Conservation (phyloP, 2,113 vertebrate genomes). For the Notarius quadriscutis region DNA sequence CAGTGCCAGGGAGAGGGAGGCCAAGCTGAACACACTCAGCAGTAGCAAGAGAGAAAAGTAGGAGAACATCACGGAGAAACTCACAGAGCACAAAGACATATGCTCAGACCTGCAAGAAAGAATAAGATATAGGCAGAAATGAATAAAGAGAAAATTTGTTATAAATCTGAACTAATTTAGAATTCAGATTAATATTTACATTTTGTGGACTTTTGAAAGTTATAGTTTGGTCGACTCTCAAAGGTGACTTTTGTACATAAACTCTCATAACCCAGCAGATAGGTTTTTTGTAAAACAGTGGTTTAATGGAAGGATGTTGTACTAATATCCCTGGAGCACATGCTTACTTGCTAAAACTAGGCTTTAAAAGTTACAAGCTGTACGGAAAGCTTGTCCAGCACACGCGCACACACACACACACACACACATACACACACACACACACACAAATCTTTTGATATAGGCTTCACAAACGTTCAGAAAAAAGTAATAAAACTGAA, state of each 20-base stretch:
- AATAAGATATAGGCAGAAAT: background rate
- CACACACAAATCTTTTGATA: background rate
- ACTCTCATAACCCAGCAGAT: background rate
- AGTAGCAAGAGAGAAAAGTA: constrained; percentile 68
- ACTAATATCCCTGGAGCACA: background rate
- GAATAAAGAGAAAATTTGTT: background rate
- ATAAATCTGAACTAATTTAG: background rate
- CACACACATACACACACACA: too few relatives aligned
- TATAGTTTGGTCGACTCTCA: background rate
- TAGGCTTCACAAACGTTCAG: background rate
- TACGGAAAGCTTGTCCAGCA: background rate
- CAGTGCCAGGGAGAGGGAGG: constrained; percentile 70
- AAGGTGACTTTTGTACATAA: background rate
- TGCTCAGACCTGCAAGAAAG: constrained; percentile 29
- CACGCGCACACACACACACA: too few relatives aligned
- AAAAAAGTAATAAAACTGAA: background rate
- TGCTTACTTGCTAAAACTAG: background rate
- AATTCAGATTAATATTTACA: background rate
- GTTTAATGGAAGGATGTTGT: background rate
- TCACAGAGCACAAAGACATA: constrained; percentile 6
- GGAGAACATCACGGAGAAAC: constrained; percentile 61
- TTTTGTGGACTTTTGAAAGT: background rate
- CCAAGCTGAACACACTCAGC: constrained; percentile 67
- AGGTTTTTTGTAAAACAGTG: background rate
- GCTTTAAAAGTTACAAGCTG: background rate